Conservation (phyloP, 2,888 invertebrate genomes). For the Polia nebulosa region DNA sequence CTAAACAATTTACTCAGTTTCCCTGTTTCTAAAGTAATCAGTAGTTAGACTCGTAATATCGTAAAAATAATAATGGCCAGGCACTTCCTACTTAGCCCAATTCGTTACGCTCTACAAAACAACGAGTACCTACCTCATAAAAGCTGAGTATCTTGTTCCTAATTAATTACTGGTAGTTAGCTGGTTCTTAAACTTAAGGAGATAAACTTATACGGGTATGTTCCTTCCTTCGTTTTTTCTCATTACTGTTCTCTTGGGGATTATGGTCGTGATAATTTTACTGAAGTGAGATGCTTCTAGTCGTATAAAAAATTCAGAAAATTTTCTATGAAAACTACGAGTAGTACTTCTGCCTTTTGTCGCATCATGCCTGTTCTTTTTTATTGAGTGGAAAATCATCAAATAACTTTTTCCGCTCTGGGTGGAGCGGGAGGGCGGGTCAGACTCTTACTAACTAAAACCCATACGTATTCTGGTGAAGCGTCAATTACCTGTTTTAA, state of each 20-base stretch:
- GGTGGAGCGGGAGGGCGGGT: too few relatives aligned
- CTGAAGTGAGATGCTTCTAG: background rate
- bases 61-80: background rate
- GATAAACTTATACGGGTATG: background rate
- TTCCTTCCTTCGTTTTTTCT: background rate
- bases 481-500: too few relatives aligned
- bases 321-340: too few relatives aligned
- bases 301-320: too few relatives aligned
- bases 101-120: constrained; percentile 8
- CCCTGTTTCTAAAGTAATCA: background rate
- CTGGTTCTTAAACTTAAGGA: constrained; percentile 3
- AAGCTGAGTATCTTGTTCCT: constrained; percentile 17
- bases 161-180: constrained; percentile 14
- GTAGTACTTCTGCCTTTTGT: too few relatives aligned
- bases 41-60: background rate
- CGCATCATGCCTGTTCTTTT: too few relatives aligned
- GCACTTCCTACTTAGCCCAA: constrained; percentile 3
- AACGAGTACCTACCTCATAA: constrained; percentile 1
- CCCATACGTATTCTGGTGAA: too few relatives aligned
- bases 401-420: too few relatives aligned
- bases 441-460: too few relatives aligned
- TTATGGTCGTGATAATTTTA: constrained; percentile 3
- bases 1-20: too few relatives aligned
- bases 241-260: constrained; percentile 3
- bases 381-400: too few relatives aligned